Base-by-base conservation (phyloP, 2,113 vertebrate genomes). In the Pandion haliaetus region DNA sequence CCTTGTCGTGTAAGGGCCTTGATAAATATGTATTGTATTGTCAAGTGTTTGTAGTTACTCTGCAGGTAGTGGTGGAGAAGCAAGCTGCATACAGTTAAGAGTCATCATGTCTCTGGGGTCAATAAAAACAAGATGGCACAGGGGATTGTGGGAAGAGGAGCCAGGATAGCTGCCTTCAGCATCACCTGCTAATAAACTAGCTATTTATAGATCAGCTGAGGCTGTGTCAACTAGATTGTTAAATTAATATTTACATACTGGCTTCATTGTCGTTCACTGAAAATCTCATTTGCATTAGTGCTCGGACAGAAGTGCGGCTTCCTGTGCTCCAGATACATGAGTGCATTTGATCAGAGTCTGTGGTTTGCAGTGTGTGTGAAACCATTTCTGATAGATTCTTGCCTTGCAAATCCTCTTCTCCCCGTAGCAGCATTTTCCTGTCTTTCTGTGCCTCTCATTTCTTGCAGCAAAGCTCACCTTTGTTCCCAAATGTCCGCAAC, bases 241-340 rank as follows among this genome's bases (percentile, higher is more conserved):
- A 94, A 96, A 97, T 97, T 94, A 97, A 74, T 97, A 95, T 97
- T 97, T 98, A 72, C 96, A 87, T 89, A 82, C 70, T 61, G 50
- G 49, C 70, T 80, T 87, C 74, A 23, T 78, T 96, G 93, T 90
- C 62, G 95, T 96, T 67, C 86, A 67, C 72, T 79, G 87, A 89
- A 96, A 93, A 94, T 95, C 90, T 95, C 77, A 58, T 97, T 97
- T 98, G 82, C 77, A 19, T 97, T 86, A 59, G 63, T 71, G 79
- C 83, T 79, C 63, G 94, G 90, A 54, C 50, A 9, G 71, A 86
- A 86, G 50, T 15, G 58, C 5, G 5, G 62, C 71, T 87, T 87
- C 59, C 58, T 34, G 36, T 54, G 92, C 83, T 91, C 52, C 81
- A 36, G 36, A 19, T 62, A 52, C 74, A 28, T 0, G 2, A 65